Conservation (phyloP, 2,888 invertebrate species). For the Epistrophe eligans region DNA sequence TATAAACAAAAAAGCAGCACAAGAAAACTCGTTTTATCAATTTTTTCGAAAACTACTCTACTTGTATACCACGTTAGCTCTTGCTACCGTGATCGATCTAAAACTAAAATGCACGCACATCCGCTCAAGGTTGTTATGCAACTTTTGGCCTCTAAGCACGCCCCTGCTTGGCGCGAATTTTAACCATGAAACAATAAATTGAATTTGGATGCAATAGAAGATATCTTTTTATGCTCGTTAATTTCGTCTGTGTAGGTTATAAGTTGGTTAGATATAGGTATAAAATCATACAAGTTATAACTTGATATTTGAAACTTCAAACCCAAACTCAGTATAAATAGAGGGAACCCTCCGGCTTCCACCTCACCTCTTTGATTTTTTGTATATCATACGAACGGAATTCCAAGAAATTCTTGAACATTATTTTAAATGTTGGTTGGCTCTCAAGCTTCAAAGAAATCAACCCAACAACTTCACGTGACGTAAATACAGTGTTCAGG, state of each 20-base stretch:
- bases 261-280: no score
- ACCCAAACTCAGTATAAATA: background rate
- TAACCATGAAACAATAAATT: constrained; percentile 23
- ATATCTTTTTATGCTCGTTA: background rate
- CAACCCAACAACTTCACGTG: constrained; percentile 42
- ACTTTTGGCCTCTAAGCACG: constrained; percentile 48
- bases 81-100: background rate
- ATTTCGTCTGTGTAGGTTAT: background rate
- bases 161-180: background rate
- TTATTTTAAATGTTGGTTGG: background rate
- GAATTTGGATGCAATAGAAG: constrained; percentile 1
- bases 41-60: constrained; percentile 10
- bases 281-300: background rate
- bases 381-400: background rate
- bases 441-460: background rate
- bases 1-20: background rate
- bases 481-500: constrained; percentile 50
- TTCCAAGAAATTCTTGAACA: constrained; percentile 32
- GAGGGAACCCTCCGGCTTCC: background rate
- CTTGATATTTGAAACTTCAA: background rate
- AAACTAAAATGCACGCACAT: constrained; percentile 60
- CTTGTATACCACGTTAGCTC: background rate
- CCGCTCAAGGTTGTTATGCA: constrained; percentile 50
- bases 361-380: background rate
- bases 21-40: constrained; percentile 8